phyloP scores from a whole-genome alignment of 2,797 vertebrate species.

The Micromesistius poutassou region DNA sequence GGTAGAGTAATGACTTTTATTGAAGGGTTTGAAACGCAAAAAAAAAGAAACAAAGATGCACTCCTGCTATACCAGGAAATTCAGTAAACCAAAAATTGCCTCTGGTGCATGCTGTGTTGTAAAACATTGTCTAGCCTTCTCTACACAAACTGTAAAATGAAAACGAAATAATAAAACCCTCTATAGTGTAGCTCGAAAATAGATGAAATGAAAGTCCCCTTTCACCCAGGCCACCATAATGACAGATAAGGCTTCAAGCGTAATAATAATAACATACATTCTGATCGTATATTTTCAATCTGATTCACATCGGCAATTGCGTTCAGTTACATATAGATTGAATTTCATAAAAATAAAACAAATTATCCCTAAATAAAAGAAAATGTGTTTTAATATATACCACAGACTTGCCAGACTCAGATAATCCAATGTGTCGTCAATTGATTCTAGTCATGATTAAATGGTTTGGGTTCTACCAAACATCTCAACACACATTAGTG shows the following conservation, averaged over 20 bases:
- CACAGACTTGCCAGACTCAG: slow-evolving; percentile 8
- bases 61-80: slow-evolving; percentile 19
- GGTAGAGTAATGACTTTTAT: slow-evolving; percentile 69
- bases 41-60: slow-evolving; percentile 42
- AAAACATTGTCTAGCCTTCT: slow-evolving; percentile 23
- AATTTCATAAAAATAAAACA: background rate
- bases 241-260: slow-evolving; percentile 64
- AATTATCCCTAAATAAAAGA: slow-evolving; percentile 7
- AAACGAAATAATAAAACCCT: slow-evolving; percentile 31
- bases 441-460: background rate
- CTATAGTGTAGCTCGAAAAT: slow-evolving; percentile 40
- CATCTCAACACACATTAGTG: background rate
- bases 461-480: background rate
- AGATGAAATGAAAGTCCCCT: slow-evolving; percentile 35
- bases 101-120: slow-evolving; percentile 27
- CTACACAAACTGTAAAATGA: slow-evolving; percentile 28
- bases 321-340: background rate
- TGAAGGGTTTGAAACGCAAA: slow-evolving; percentile 58
- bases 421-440: slow-evolving; percentile 13
- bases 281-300: slow-evolving; percentile 14
- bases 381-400: slow-evolving; percentile 5
- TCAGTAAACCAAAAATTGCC: slow-evolving; percentile 36
- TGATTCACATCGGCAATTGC: background rate
- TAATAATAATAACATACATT: slow-evolving; percentile 26
- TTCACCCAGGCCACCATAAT: slow-evolving; percentile 13